Evolutionary conservation across 2,113 vertebrate species (phyloP).

Genomic region (Sisor rabdophorus): DNA sequence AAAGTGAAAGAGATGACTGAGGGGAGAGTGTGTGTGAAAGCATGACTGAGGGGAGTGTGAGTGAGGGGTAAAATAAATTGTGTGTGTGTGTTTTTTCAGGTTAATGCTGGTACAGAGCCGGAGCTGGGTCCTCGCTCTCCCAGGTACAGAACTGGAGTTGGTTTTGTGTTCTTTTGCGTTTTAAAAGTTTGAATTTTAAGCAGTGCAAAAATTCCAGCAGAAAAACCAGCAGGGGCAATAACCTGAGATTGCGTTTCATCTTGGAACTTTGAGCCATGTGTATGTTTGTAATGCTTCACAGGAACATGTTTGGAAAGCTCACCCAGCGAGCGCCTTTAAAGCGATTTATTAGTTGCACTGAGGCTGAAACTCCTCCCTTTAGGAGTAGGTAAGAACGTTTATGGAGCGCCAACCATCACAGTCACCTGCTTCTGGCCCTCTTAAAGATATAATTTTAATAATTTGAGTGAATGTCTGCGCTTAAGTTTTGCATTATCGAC

Average conservation of each 20-base stretch:
- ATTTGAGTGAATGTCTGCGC: background rate
- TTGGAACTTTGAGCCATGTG: conserved; percentile 11
- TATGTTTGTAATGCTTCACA: conserved; percentile 58
- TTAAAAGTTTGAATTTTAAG: background rate
- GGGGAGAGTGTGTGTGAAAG: background rate
- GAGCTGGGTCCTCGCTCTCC: conserved; percentile 62
- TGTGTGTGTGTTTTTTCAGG: conserved; percentile 47
- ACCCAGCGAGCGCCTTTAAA: conserved; percentile 78
- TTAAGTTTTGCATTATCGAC: background rate
- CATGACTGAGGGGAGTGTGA: background rate
- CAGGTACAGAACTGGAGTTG: conserved; percentile 58
- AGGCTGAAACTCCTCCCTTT: conserved; percentile 71
- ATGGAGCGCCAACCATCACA: conserved; percentile 26
- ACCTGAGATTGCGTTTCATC: background rate
- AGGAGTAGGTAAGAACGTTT: conserved; percentile 84
- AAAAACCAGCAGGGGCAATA: background rate
- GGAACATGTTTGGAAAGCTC: conserved; percentile 77
- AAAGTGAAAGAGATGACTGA: no score
- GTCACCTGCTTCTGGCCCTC: conserved; percentile 15
- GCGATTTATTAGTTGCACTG: conserved; percentile 85
- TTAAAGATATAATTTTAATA: background rate
- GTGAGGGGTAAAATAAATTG: background rate
- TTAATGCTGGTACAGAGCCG: conserved; percentile 58
- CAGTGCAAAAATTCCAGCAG: background rate
- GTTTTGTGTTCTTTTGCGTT: background rate